These are phyloP conservation scores for Kryphioiulus occultus DNA, from an alignment of 2,888 invertebrate species.

Conservation along the genomic window DNA sequence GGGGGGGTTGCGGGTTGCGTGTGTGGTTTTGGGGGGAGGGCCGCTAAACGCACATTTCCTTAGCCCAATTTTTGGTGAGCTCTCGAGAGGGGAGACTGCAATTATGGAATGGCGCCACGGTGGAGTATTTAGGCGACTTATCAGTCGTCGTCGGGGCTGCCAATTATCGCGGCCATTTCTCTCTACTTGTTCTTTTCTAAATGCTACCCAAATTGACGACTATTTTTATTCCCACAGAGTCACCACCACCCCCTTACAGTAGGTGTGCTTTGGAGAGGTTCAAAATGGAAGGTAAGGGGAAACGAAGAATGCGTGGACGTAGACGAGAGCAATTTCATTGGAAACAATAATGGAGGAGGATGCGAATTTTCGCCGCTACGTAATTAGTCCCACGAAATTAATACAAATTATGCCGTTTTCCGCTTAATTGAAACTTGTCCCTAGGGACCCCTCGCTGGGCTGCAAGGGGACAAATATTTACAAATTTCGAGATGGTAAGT, in stretches of 20 bases:
- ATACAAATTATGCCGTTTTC: neutral
- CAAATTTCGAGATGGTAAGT: neutral
- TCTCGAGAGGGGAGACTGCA: constrained; percentile 43
- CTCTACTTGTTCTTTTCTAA: constrained; percentile 45
- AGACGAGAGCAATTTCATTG: neutral
- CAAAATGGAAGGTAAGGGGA: constrained; percentile 77
- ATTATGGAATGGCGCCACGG: constrained; percentile 47
- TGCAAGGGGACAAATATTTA: neutral
- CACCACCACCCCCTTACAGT: constrained; percentile 84
- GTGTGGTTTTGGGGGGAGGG: neutral
- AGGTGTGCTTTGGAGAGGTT: constrained; percentile 72
- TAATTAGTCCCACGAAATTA: constrained; percentile 17
- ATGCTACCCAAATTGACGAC: constrained; percentile 39
- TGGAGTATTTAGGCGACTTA: constrained; percentile 47
- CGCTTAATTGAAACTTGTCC: neutral
- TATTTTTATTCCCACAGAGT: constrained; percentile 70
- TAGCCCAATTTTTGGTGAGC: constrained; percentile 45
- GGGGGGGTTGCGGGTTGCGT: neutral
- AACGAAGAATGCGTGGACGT: neutral
- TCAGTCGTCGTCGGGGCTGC: constrained; percentile 46
- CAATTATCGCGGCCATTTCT: constrained; percentile 50
- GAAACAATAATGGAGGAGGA: neutral
- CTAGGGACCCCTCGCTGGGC: neutral
- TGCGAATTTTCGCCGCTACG: neutral
- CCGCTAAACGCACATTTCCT: neutral